Percentiles rank a stretch among this genome's conserved stretches.
Evolutionary conservation across 2,888 invertebrate genomes (phyloP).

Genomic region (Tyria jacobaeae): DNA sequence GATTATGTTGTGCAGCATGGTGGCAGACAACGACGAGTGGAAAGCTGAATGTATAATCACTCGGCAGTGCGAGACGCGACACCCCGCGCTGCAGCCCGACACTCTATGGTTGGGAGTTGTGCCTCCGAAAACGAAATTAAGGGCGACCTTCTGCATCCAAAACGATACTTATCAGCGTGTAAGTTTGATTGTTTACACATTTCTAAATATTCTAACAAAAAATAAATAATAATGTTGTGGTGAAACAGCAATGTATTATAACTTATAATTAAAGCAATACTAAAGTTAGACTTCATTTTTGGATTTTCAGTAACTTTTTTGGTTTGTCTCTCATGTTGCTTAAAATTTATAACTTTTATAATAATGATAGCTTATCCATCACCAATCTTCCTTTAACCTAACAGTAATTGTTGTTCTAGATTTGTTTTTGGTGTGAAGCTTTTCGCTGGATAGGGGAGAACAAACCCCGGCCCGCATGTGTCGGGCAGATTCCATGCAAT

Average conservation of each 20-base stretch:
- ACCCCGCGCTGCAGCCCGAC: constrained; percentile 56
- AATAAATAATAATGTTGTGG: too few species aligned
- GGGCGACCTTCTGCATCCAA: constrained; percentile 46
- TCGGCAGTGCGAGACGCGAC: constrained; percentile 54
- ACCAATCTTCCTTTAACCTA: too few species aligned
- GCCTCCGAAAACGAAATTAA: constrained; percentile 55
- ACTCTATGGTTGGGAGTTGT: constrained; percentile 61
- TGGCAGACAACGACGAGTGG: constrained; percentile 57
- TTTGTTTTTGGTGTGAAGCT: constrained; percentile 61
- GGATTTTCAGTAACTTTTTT: too few species aligned
- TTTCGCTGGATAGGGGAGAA: constrained; percentile 62
- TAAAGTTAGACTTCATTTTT: too few species aligned
- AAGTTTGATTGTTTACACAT: constrained; percentile 16
- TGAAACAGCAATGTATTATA: too few species aligned
- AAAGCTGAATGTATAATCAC: constrained; percentile 45
- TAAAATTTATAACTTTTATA: too few species aligned
- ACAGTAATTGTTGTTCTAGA: constrained; percentile 41
- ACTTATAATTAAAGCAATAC: too few species aligned
- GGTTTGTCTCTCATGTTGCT: too few species aligned
- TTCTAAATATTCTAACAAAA: too few species aligned
- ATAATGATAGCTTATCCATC: too few species aligned
- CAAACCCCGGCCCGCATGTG: constrained; percentile 45
- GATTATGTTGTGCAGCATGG: constrained; percentile 26
- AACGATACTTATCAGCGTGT: constrained; percentile 69
- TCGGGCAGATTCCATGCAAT: constrained; percentile 48